Conservation (phyloP, 2,888 invertebrate genomes). For the Pilophorus perplexus region DNA sequence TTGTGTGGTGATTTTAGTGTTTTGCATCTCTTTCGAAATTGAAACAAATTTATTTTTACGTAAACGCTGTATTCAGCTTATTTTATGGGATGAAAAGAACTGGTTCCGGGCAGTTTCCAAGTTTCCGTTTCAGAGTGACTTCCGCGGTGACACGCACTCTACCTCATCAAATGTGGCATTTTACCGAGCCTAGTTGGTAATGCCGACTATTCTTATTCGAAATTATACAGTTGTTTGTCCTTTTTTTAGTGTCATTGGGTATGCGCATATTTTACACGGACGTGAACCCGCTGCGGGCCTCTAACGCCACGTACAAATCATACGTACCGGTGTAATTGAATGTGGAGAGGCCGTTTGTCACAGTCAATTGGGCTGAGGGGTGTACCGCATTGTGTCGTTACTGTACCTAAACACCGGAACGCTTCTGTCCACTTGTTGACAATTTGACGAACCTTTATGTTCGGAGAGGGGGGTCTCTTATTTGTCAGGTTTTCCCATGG, state of each 20-base stretch:
- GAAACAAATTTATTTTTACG: too few species aligned
- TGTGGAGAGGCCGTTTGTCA: conserved; percentile 13
- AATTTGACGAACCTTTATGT: conserved; percentile 1
- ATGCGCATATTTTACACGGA: conserved; percentile 19
- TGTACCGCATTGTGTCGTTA: neutral
- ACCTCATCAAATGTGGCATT: conserved; percentile 6
- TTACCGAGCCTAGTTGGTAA: conserved; percentile 6
- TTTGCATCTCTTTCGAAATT: too few species aligned
- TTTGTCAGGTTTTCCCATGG: too few species aligned
- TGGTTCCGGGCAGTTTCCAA: too few species aligned
- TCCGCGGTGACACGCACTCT: neutral
- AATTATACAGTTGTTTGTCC: conserved; percentile 20
- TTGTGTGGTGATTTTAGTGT: too few species aligned
- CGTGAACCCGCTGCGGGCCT: conserved; percentile 5
- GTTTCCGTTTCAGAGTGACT: neutral
- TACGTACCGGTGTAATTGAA: conserved; percentile 10
- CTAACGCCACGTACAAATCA: conserved; percentile 4
- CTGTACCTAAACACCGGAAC: conserved; percentile 18
- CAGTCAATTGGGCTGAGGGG: conserved; percentile 16
- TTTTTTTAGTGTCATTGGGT: neutral
- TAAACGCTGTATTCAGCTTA: too few species aligned
- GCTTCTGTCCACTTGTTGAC: conserved; percentile 25
- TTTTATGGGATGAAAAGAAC: neutral
- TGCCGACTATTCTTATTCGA: conserved; percentile 10
- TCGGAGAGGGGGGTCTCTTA: too few species aligned